Evolutionary conservation across 1,140 invertebrate species (phyloP).

Genomic region (Lepidurus apus): DNA sequence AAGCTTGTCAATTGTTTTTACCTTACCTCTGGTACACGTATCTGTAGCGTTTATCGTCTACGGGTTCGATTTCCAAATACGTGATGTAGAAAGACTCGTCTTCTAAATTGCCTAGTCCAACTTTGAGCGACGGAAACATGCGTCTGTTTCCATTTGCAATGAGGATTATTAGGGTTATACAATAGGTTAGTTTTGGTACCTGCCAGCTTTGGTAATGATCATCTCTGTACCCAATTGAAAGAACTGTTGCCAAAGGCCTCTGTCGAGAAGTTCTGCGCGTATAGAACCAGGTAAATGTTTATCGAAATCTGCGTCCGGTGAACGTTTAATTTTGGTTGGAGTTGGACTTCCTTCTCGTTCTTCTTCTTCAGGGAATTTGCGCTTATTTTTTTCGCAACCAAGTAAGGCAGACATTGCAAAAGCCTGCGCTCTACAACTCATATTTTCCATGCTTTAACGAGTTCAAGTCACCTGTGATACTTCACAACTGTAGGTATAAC

Average conservation of each 20-base stretch:
- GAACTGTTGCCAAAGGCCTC: conserved; percentile 67
- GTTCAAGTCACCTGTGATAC: conserved; percentile 5
- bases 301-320: neutral
- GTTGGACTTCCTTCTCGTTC: neutral
- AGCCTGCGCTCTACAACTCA: neutral
- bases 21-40: conserved; percentile 53
- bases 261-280: conserved; percentile 4
- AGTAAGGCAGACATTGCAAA: neutral
- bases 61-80: conserved; percentile 53
- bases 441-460: neutral
- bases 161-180: neutral
- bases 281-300: neutral
- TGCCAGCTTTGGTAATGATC: conserved; percentile 96
- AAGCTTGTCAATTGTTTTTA: conserved; percentile 37
- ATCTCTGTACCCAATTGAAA: conserved; percentile 92
- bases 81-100: conserved; percentile 49
- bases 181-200: conserved; percentile 56
- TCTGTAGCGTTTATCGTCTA: conserved; percentile 53
- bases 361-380: neutral
- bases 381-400: neutral
- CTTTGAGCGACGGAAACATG: conserved; percentile 56
- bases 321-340: neutral
- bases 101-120: conserved; percentile 49
- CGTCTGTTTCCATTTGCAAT: conserved; percentile 42
- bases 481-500: conserved; percentile 5